phyloP scores from a whole-genome alignment of 2,797 vertebrate species.

The Propithecus perrieri region DNA sequence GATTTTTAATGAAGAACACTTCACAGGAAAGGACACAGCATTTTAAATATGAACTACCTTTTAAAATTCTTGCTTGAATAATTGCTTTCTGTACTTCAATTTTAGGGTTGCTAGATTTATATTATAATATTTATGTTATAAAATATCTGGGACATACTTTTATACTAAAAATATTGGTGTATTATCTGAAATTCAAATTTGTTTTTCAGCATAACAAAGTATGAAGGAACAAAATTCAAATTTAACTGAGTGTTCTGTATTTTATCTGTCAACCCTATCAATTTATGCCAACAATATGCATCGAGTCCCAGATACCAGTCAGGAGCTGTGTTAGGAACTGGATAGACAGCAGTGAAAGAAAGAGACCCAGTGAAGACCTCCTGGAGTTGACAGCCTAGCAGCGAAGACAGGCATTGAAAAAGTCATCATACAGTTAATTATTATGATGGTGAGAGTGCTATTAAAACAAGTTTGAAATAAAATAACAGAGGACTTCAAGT shows the following conservation, averaged over 20 bases:
- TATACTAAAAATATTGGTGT: neutral
- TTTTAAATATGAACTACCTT: constrained; percentile 17
- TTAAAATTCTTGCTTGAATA: constrained; percentile 3
- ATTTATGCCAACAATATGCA: neutral
- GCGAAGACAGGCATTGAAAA: neutral
- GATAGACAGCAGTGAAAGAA: neutral
- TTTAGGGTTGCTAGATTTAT: neutral
- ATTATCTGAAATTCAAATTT: neutral
- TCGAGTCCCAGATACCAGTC: neutral
- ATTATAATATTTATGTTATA: neutral
- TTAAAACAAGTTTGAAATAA: neutral
- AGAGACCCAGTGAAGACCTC: neutral
- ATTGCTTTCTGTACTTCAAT: neutral
- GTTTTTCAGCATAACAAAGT: too few species aligned
- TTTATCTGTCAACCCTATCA: neutral
- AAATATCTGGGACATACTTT: neutral
- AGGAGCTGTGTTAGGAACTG: neutral
- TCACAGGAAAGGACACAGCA: neutral
- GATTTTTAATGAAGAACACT: neutral
- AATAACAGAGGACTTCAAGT: neutral
- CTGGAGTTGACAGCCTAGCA: neutral
- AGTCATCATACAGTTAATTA: neutral
- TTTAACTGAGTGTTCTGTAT: neutral
- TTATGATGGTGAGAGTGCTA: neutral
- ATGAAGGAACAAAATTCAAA: neutral